These are phyloP conservation scores for Pseudocheirus occidentalis DNA, from an alignment of 2,797 vertebrate species.

Conservation along the genomic window DNA sequence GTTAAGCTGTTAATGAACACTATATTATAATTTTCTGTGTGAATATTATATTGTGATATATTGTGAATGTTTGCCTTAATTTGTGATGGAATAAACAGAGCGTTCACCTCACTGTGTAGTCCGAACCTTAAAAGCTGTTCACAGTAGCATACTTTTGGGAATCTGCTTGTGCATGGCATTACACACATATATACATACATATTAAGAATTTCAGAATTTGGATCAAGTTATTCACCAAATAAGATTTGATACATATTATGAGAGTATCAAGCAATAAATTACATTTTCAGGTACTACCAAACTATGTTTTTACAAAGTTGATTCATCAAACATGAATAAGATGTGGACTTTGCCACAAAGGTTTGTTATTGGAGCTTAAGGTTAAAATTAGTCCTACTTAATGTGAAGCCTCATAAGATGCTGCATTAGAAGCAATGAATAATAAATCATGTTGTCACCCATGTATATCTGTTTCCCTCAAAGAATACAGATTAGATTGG, in stretches of 20 bases:
- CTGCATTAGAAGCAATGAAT: background rate
- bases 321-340: background rate
- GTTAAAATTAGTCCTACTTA: background rate
- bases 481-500: background rate
- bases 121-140: too few relatives aligned
- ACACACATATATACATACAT: too few relatives aligned
- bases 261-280: background rate
- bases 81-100: too few relatives aligned
- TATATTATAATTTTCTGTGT: too few relatives aligned
- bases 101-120: too few relatives aligned
- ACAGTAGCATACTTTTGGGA: too few relatives aligned
- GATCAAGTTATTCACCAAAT: background rate
- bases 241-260: background rate
- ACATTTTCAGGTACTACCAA: background rate
- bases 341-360: background rate
- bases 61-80: too few relatives aligned
- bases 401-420: background rate
- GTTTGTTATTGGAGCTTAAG: background rate
- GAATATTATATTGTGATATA: too few relatives aligned
- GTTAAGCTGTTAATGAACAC: too few relatives aligned
- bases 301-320: background rate
- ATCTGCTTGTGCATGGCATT: too few relatives aligned
- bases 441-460: background rate
- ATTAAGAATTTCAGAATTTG: background rate
- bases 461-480: background rate